Evolutionary conservation across 2,113 vertebrate genomes (phyloP).

Genomic region (Austrofundulus limnaeus): DNA sequence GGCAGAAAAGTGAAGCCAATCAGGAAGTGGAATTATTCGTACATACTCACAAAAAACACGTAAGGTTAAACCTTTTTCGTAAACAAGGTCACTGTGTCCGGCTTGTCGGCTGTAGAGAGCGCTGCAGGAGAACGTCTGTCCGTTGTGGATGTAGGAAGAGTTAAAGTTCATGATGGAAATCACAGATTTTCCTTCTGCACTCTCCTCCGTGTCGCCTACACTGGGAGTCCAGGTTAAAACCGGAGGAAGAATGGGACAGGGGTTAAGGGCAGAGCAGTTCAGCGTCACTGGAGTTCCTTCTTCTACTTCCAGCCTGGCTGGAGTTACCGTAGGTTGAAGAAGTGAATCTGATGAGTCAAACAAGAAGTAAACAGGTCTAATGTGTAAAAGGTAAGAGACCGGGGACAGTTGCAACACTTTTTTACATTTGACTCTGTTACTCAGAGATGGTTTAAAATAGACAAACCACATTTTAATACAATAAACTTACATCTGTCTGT

Average conservation of each 20-base stretch:
- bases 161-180: slow-evolving; percentile 64
- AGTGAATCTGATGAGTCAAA: slow-evolving; percentile 46
- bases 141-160: slow-evolving; percentile 58
- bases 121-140: slow-evolving; percentile 47
- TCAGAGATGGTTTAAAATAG: no score
- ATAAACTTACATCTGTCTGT: no score
- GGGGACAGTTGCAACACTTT: no score
- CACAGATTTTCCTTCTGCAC: neutral
- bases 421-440: no score
- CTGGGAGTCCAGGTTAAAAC: slow-evolving; percentile 59
- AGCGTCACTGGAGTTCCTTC: slow-evolving; percentile 59
- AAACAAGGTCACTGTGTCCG: slow-evolving; percentile 24
- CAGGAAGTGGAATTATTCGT: neutral
- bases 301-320: slow-evolving; percentile 42
- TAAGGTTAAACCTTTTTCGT: slow-evolving; percentile 34
- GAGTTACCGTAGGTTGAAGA: slow-evolving; percentile 41
- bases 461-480: no score
- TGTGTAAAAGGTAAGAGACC: neutral
- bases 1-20: neutral
- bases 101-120: slow-evolving; percentile 46
- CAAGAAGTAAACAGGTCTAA: neutral
- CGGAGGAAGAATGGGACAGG: slow-evolving; percentile 62
- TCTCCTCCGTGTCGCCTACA: slow-evolving; percentile 43
- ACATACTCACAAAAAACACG: slow-evolving; percentile 59
- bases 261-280: slow-evolving; percentile 49